Base-by-base conservation (phyloP, 64 coral and sea anemone genomes). In the Montipora capricornis region DNA sequence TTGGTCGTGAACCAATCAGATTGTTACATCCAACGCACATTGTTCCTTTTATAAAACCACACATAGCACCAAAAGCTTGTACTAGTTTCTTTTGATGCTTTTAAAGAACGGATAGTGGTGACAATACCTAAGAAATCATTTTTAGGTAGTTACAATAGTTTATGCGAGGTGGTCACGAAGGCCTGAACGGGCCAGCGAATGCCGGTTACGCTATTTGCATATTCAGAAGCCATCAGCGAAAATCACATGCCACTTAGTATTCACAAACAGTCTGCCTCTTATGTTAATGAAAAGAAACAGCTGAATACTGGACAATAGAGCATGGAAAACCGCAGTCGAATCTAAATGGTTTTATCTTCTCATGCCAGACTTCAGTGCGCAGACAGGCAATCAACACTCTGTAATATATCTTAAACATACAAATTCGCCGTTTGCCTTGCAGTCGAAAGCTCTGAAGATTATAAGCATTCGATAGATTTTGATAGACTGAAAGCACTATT, bases 261-360 rank as follows among this genome's bases (percentile, higher is more conserved):
- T 86, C 82, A 86, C 37, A 68, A 48, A 46, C 67, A 44, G 62
- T 50, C 82, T 22, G 29, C 81, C 20, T 8, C 67, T 45, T 73
- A 73, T 71, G 47, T 86, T 71, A 86, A 86, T 86, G 66, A 17
- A 20, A 73, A 70, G 8, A 10, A 68, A 73, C 82, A 86, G 82
- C 82, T 86, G 82, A 86, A 86, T 45, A 11, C 8, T 46, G 8
- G 13, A 86, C 82, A 86, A 86, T 73, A 86, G 82, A 11, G 37
- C 44, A 49, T n/a, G 45, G 19, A 70, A 71, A 86, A 86, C 66
- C 82, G 82, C 66, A 86, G n/a, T 50, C 6, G 19, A 17, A 86
- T 68, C 22, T 2, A 84, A 68, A 84, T 68, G 81, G 60, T 46
- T 84, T 84, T 84, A 4, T 58, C 37, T 58, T 70, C 45, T 73